Evolutionary conservation across 1,140 invertebrate species (phyloP).

Genomic region (Megalonaias nervosa): DNA sequence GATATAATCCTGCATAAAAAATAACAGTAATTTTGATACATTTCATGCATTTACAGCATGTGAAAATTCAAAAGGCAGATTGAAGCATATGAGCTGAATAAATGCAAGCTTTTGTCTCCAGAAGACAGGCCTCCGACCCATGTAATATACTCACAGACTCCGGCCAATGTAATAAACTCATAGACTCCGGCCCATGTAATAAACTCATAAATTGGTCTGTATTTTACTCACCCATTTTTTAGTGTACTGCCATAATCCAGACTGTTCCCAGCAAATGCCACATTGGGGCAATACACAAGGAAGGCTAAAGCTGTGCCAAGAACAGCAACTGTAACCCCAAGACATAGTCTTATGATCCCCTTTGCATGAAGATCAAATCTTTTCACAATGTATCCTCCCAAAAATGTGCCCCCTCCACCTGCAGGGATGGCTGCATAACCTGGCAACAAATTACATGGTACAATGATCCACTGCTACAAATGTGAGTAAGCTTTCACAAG

Average conservation of each 20-base stretch:
- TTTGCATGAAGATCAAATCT: constrained; percentile 80
- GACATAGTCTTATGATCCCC: constrained; percentile 84
- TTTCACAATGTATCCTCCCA: constrained; percentile 86
- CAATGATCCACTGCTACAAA: neutral
- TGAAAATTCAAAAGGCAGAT: too few species aligned
- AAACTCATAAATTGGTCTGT: too few species aligned
- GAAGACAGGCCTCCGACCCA: too few species aligned
- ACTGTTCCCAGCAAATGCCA: constrained; percentile 83
- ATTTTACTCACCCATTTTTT: constrained; percentile 41
- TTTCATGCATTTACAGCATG: too few species aligned
- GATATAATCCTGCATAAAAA: too few species aligned
- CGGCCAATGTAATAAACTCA: too few species aligned
- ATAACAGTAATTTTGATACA: too few species aligned
- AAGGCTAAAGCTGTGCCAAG: constrained; percentile 79
- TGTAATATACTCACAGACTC: too few species aligned
- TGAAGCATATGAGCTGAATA: too few species aligned
- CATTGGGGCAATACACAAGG: constrained; percentile 82
- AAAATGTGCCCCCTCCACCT: constrained; percentile 83
- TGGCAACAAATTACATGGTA: constrained; percentile 51
- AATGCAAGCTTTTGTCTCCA: too few species aligned
- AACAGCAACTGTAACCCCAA: constrained; percentile 76
- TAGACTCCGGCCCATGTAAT: too few species aligned
- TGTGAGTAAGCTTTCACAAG: neutral
- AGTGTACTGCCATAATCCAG: constrained; percentile 56
- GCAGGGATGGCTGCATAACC: constrained; percentile 82